phyloP scores from a whole-genome alignment of 1,140 invertebrate species.

The Lordiphosa stackelbergi region DNA sequence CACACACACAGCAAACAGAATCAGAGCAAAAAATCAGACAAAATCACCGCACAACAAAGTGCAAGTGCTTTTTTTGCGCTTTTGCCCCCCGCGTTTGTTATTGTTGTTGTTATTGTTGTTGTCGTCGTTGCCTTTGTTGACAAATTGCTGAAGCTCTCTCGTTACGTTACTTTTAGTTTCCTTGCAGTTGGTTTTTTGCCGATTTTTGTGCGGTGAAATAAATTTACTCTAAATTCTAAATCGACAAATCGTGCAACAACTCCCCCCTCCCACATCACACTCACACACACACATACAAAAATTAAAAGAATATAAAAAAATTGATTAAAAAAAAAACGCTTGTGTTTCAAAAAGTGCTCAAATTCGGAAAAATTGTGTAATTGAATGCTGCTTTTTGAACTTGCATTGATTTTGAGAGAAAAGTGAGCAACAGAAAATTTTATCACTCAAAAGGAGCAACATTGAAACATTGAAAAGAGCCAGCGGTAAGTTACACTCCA shows the following conservation, averaged over 20 bases:
- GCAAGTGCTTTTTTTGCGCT: slow-evolving; percentile 5
- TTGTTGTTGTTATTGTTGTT: slow-evolving; percentile 19
- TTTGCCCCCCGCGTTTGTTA: not conserved
- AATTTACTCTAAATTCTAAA: slow-evolving; percentile 47
- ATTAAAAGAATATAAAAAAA: slow-evolving; percentile 28
- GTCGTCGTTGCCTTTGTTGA: not conserved
- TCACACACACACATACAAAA: slow-evolving; percentile 6
- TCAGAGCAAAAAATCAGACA: slow-evolving; percentile 20
- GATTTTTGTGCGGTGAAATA: slow-evolving; percentile 27
- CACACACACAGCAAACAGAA: slow-evolving; percentile 9
- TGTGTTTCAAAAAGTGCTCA: slow-evolving; percentile 44
- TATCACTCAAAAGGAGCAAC: too few species aligned
- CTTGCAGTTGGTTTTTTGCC: not conserved
- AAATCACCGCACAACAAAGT: slow-evolving; percentile 35
- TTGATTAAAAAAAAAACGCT: slow-evolving; percentile 12
- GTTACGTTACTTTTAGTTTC: not conserved
- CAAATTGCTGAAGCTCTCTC: not conserved
- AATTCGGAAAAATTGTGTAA: slow-evolving; percentile 19
- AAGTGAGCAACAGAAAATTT: slow-evolving; percentile 2
- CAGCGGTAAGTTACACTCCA: too few species aligned
- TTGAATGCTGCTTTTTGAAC: too few species aligned
- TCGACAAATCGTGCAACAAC: slow-evolving; percentile 28
- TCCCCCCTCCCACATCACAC: not conserved
- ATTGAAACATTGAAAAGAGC: too few species aligned
- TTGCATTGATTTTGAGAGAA: not conserved